Evolutionary conservation across 2,888 invertebrate genomes (phyloP).

Genomic region (Xestia rhomboidea): DNA sequence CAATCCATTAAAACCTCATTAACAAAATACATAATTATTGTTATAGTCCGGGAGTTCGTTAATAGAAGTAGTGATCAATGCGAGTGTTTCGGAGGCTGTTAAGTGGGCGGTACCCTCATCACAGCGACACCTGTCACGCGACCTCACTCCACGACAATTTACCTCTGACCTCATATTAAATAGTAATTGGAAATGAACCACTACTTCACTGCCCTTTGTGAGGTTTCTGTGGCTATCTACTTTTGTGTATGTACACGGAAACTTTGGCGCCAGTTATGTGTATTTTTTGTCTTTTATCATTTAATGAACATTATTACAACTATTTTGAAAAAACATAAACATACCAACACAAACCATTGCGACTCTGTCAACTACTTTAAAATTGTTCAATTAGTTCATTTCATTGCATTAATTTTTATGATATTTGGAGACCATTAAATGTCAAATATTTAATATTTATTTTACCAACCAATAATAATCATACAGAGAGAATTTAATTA

Average conservation of each 20-base stretch:
- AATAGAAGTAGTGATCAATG: conserved; percentile 63
- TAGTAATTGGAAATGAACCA: conserved; percentile 68
- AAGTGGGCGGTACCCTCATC: conserved; percentile 71
- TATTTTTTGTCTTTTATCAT: too few relatives aligned
- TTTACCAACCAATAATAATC: conserved; percentile 19
- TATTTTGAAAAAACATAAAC: too few relatives aligned
- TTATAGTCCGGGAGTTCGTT: conserved; percentile 38
- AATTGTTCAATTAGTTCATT: background rate
- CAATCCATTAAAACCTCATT: background rate
- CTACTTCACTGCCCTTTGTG: conserved; percentile 48
- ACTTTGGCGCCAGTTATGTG: background rate
- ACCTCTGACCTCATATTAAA: conserved; percentile 70
- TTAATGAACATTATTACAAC: too few relatives aligned
- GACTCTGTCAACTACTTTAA: background rate
- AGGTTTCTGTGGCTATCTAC: background rate
- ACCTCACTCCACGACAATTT: conserved; percentile 67
- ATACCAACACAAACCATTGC: too few relatives aligned
- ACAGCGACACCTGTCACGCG: conserved; percentile 72
- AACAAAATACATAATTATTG: background rate
- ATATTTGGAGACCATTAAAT: conserved; percentile 13
- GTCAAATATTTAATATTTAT: conserved; percentile 1
- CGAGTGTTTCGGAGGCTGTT: conserved; percentile 57
- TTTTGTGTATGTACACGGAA: background rate
- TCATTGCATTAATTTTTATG: background rate
- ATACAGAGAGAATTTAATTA: conserved; percentile 29